Conservation (phyloP, 2,113 vertebrate species). For the Eclectus roratus region DNA sequence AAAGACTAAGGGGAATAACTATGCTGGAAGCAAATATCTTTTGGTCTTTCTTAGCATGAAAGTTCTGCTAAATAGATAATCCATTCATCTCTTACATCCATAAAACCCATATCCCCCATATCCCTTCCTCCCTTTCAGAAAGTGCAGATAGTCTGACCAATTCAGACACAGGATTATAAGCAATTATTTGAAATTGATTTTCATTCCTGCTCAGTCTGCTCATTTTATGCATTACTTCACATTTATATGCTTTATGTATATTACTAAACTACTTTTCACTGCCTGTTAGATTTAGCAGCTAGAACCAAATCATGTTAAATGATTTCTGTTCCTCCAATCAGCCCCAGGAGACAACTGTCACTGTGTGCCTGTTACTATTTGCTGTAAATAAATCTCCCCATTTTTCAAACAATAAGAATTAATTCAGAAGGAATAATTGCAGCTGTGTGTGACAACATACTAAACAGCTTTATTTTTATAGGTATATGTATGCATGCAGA, state of each 20-base stretch:
- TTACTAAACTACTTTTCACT: background rate
- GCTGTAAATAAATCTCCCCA: background rate
- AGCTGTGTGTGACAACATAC: background rate
- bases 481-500: background rate
- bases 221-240: background rate
- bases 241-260: background rate
- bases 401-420: background rate
- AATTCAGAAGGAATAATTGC: background rate
- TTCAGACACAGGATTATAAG: background rate
- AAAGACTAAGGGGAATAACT: background rate
- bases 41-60: background rate
- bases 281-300: background rate
- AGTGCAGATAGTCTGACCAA: background rate
- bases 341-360: background rate
- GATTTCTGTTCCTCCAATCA: background rate
- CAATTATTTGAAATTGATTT: background rate
- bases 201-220: background rate
- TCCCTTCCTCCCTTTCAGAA: background rate
- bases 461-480: background rate
- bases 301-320: background rate
- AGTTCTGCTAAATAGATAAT: background rate
- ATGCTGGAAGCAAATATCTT: background rate
- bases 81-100: background rate
- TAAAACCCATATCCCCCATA: background rate
- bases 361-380: background rate